Conservation (phyloP, 2,888 invertebrate species). For the Brachylomia viminalis region DNA sequence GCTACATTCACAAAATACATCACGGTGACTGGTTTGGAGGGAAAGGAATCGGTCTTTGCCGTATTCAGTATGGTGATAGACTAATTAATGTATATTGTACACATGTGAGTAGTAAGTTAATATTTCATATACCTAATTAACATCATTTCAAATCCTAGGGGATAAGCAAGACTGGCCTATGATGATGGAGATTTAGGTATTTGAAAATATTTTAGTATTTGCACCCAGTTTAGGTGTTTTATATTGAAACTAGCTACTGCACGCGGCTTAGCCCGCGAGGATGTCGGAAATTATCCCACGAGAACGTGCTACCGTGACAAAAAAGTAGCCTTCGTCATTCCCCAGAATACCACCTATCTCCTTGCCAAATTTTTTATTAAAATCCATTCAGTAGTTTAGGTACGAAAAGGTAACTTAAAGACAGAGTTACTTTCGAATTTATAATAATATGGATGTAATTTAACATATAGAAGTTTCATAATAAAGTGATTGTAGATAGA, state of each 20-base stretch:
- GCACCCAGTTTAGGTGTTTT: background rate
- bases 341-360: too few relatives aligned
- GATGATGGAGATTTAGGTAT: too few relatives aligned
- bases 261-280: too few relatives aligned
- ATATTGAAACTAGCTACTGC: background rate
- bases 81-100: slow-evolving; percentile 97
- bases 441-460: too few relatives aligned
- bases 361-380: too few relatives aligned
- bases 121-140: slow-evolving; percentile 2
- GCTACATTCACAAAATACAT: slow-evolving; percentile 98
- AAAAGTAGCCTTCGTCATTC: too few relatives aligned
- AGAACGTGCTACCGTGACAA: too few relatives aligned
- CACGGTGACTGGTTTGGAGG: slow-evolving; percentile 99
- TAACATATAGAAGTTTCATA: background rate
- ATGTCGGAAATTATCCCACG: too few relatives aligned
- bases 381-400: too few relatives aligned
- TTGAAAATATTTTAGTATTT: background rate
- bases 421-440: too few relatives aligned
- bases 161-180: background rate
- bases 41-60: slow-evolving; percentile 97
- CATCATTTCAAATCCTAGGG: background rate
- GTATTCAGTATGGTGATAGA: slow-evolving; percentile 92
- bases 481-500: background rate
- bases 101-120: slow-evolving; percentile 93
- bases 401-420: too few relatives aligned